A percentile compares a stretch with the other conserved stretches of the same genome.
Conservation (phyloP, 92 coral and sea anemone genomes). For the Porites evermanni region DNA sequence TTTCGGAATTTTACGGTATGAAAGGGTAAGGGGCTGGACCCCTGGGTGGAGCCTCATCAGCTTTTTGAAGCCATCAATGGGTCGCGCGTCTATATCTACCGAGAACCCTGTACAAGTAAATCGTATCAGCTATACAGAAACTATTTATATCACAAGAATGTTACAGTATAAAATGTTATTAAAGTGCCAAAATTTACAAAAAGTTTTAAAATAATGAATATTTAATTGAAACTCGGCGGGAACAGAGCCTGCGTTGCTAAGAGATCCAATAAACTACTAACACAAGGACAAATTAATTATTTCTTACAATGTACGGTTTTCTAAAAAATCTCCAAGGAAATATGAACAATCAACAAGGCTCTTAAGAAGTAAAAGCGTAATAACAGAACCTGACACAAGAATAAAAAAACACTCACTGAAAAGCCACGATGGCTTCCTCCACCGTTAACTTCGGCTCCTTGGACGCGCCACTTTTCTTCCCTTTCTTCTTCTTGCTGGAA, state of each 20-base stretch:
- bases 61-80: no score
- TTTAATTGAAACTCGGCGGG: no score
- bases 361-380: background rate
- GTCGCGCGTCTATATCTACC: no score
- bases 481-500: constrained; percentile 86
- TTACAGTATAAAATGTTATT: no score
- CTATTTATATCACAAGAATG: no score
- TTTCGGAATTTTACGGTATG: no score
- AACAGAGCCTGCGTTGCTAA: constrained; percentile 20
- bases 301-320: constrained; percentile 17
- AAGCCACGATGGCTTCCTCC: constrained; percentile 92
- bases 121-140: no score
- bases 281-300: constrained; percentile 10
- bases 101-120: no score
- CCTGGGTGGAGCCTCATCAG: no score
- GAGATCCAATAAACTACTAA: background rate
- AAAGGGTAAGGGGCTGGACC: no score
- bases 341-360: background rate
- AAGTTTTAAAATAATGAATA: no score
- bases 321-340: background rate
- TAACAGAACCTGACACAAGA: background rate
- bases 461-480: constrained; percentile 70
- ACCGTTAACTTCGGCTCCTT: constrained; percentile 90
- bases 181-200: no score
- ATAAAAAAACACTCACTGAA: constrained; percentile 80